Base-by-base conservation (phyloP, 2,113 vertebrate genomes). In the Deroptyus accipitrinus region DNA sequence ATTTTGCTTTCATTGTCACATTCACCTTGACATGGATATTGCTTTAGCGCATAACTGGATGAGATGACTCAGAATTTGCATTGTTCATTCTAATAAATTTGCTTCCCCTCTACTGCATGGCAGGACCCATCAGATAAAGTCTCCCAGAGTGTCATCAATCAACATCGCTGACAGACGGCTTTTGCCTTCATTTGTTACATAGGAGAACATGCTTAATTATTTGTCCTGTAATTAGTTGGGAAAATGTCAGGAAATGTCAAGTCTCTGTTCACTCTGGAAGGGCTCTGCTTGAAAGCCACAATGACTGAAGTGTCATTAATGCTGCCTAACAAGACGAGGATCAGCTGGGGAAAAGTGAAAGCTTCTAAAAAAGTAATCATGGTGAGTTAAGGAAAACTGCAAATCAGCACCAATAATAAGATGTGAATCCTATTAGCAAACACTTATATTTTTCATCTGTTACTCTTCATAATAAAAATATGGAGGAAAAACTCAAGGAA, bases 201-300 rank as follows among this genome's bases (percentile, higher is more conserved):
- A 99, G 96, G 98, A 99, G 99, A 99, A 99, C 99, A 99, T 98
- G 99, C 98, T 99, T 99, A 99, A 99, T 99, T 99, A 99, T 99
- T 99, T 99, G 99, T 99, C 99, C 99, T 99, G 99, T 99, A 99
- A 99, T 99, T 99, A 99, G 99, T 99, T 99, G 99, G 99, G 99
- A 99, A 99, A 99, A 99, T 99, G 99, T 99, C 99, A 99, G 99
- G 99, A 99, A 99, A 99, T 99, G 99, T 99, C 99, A 99, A 98
- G 99, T 99, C 99, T 99, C 98, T 99, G 99, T 99, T 99, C 98
- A 96, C 98, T 89, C 98, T 98, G 98, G 99, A 99, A 99, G 98
- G 98, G 98, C 98, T 98, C 98, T 97, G 98, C 99, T 99, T 99
- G 99, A 99, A 99, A 99, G 99, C 98, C 98, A 95, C 98, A 98